These are phyloP conservation scores for Siniperca obscura DNA, from an alignment of 2,797 vertebrate genomes.

Conservation along the genomic window DNA sequence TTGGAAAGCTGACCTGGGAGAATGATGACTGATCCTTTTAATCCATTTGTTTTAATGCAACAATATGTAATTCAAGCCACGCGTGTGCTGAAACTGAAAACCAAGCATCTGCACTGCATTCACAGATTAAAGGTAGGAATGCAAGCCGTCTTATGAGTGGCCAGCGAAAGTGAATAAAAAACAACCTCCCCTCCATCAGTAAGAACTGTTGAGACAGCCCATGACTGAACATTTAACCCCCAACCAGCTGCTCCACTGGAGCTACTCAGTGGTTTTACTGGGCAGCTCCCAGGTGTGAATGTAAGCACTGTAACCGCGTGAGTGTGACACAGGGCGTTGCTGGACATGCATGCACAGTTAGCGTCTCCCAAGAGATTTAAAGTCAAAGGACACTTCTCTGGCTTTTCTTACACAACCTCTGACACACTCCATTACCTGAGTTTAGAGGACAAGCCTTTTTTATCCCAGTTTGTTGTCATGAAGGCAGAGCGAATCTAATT, in stretches of 20 bases:
- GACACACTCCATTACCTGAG: conserved; percentile 46
- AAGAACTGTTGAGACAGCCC: neutral
- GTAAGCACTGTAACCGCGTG: conserved; percentile 21
- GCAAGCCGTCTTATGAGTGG: neutral
- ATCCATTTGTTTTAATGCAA: conserved; percentile 24
- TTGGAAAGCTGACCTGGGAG: neutral
- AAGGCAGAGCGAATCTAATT: conserved; percentile 57
- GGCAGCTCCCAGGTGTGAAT: conserved; percentile 60
- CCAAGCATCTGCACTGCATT: conserved; percentile 46
- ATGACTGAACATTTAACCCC: conserved; percentile 6
- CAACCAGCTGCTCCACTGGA: conserved; percentile 30
- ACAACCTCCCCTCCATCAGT: neutral
- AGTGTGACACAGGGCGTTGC: conserved; percentile 52
- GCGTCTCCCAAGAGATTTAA: conserved; percentile 23
- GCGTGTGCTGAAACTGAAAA: conserved; percentile 28
- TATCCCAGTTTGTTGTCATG: conserved; percentile 40
- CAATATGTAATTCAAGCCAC: conserved; percentile 28
- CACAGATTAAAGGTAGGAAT: conserved; percentile 22
- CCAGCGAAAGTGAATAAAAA: neutral
- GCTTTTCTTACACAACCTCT: conserved; percentile 28
- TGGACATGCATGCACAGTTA: conserved; percentile 26
- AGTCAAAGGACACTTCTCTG: conserved; percentile 53
- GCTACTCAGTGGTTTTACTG: conserved; percentile 35
- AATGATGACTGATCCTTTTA: conserved; percentile 30
- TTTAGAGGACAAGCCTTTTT: conserved; percentile 13